These are phyloP conservation scores for Cyclophora punctaria DNA, from an alignment of 2,888 invertebrate species.

Conservation along the genomic window DNA sequence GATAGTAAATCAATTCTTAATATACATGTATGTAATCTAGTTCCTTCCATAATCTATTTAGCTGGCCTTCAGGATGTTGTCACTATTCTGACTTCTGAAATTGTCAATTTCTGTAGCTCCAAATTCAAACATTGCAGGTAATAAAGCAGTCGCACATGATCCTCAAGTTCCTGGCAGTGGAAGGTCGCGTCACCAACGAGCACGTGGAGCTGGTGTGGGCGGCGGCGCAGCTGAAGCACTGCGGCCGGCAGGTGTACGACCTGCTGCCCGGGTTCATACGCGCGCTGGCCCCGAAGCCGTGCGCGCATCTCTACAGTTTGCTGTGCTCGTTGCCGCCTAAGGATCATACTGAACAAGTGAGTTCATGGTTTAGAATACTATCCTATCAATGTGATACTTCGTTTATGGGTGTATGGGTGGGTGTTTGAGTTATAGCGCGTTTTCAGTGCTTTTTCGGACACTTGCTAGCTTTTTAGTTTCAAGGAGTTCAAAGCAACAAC, in stretches of 20 bases:
- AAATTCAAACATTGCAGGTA: slow-evolving; percentile 65
- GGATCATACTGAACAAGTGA: slow-evolving; percentile 92
- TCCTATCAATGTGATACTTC: too few relatives aligned
- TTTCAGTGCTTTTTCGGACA: too few relatives aligned
- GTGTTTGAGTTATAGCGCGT: not conserved
- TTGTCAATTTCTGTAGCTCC: too few relatives aligned
- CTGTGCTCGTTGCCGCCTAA: slow-evolving; percentile 91
- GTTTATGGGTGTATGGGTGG: too few relatives aligned
- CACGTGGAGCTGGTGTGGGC: slow-evolving; percentile 96
- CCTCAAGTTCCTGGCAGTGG: slow-evolving; percentile 93
- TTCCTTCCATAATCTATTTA: too few relatives aligned
- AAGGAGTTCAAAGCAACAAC: too few relatives aligned
- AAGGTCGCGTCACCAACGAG: slow-evolving; percentile 90
- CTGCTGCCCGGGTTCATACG: slow-evolving; percentile 91
- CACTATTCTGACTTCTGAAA: too few relatives aligned
- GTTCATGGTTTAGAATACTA: not conserved
- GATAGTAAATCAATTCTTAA: too few relatives aligned
- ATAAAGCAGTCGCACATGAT: slow-evolving; percentile 97
- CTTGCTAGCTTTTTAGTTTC: too few relatives aligned
- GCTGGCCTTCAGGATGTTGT: too few relatives aligned
- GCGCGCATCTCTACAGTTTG: slow-evolving; percentile 89
- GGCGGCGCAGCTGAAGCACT: slow-evolving; percentile 95
- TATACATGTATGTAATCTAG: too few relatives aligned
- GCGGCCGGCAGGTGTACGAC: slow-evolving; percentile 94
- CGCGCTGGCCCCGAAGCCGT: slow-evolving; percentile 90